Evolutionary conservation across 2,797 vertebrate species (phyloP).

Genomic region (Crax fasciolata): DNA sequence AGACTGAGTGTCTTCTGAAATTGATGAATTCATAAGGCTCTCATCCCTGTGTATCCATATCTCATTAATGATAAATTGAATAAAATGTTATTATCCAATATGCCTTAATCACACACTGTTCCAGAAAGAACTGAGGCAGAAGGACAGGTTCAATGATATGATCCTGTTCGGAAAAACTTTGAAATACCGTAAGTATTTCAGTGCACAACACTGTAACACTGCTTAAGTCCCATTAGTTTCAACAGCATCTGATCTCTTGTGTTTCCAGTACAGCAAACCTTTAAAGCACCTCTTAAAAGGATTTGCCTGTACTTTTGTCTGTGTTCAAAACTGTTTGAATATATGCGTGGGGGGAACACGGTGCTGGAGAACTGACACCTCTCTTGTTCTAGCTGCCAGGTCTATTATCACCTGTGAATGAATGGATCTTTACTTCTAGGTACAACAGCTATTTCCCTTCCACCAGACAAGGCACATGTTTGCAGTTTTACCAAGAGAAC

Average conservation of each 20-base stretch:
- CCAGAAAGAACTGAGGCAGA: neutral
- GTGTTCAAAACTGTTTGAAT: conserved; percentile 6
- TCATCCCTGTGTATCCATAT: neutral
- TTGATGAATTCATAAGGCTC: neutral
- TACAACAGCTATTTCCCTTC: neutral
- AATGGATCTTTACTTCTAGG: conserved; percentile 3
- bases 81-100: neutral
- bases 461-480: neutral
- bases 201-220: neutral
- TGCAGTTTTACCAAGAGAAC: conserved; percentile 8
- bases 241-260: neutral
- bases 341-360: fast-evolving
- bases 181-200: neutral
- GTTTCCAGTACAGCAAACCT: neutral
- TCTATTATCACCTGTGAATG: neutral
- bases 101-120: neutral
- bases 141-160: neutral
- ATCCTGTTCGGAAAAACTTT: neutral
- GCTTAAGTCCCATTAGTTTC: neutral
- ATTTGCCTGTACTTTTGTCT: neutral
- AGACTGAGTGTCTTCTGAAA: neutral
- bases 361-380: neutral
- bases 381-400: neutral
- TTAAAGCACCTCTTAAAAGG: neutral
- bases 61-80: neutral